A percentile compares a stretch with the other conserved stretches of the same genome.
phyloP scores from a whole-genome alignment of 92 coral and sea anemone species.

The Porites cylindrica region DNA sequence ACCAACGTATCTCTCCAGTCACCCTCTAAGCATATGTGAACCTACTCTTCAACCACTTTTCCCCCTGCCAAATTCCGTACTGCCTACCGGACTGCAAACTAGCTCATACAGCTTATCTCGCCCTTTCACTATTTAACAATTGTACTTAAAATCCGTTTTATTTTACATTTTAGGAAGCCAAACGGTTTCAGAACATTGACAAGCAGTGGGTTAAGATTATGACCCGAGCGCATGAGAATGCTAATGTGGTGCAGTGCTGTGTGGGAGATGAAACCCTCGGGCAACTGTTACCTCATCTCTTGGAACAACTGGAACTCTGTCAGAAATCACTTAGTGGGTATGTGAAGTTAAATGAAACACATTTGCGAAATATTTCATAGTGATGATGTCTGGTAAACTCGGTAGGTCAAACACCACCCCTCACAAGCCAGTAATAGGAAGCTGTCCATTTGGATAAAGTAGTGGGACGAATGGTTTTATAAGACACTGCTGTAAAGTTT shows the following conservation, averaged over 20 bases:
- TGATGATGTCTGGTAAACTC: too few relatives aligned
- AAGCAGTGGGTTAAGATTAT: slow-evolving; percentile 90
- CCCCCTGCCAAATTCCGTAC: not conserved
- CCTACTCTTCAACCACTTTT: not conserved
- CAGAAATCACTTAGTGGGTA: slow-evolving; percentile 89
- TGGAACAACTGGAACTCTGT: slow-evolving; percentile 85
- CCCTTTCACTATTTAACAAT: not conserved
- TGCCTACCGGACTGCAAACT: not conserved
- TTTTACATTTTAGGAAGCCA: slow-evolving; percentile 70
- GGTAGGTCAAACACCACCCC: too few relatives aligned
- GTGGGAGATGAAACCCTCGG: slow-evolving; percentile 86
- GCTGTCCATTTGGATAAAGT: too few relatives aligned
- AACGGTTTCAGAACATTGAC: slow-evolving; percentile 86
- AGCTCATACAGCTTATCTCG: not conserved
- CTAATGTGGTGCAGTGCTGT: slow-evolving; percentile 81
- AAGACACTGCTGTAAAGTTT: too few relatives aligned
- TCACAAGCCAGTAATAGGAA: too few relatives aligned
- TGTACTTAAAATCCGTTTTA: too few relatives aligned
- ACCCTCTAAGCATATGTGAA: not conserved
- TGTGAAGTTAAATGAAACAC: not conserved
- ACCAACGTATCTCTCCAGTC: not conserved
- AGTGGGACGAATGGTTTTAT: too few relatives aligned
- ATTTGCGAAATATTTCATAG: too few relatives aligned
- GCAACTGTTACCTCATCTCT: slow-evolving; percentile 75
- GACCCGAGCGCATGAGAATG: slow-evolving; percentile 85